These are phyloP conservation scores for Donacobius atricapilla DNA, from an alignment of 2,113 vertebrate species.

Conservation along the genomic window DNA sequence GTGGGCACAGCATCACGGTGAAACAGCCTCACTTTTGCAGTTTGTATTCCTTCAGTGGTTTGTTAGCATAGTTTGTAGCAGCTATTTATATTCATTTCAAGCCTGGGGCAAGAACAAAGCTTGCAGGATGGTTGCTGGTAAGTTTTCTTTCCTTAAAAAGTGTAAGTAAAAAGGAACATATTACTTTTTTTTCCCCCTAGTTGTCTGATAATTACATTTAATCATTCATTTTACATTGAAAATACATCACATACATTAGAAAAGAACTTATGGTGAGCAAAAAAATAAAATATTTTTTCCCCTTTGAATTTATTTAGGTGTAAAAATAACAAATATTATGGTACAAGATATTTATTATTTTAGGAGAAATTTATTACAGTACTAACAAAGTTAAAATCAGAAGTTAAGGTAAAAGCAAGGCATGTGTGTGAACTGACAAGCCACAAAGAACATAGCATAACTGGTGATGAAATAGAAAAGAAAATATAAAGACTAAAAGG, in stretches of 20 bases:
- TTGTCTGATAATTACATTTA: constrained; percentile 3
- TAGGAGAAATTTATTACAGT: not conserved
- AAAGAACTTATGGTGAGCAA: not conserved
- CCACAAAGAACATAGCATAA: not conserved
- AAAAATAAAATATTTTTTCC: not conserved
- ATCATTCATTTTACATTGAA: not conserved
- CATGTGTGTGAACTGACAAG: not conserved
- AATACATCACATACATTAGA: not conserved
- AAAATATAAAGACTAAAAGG: not conserved
- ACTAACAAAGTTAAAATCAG: constrained; percentile 25
- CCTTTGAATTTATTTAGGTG: not conserved
- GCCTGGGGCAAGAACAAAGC: constrained; percentile 5
- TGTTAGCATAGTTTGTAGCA: constrained; percentile 23
- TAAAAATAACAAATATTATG: not conserved
- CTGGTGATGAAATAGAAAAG: not conserved
- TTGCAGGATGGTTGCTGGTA: not conserved
- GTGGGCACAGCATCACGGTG: not conserved
- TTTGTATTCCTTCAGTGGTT: constrained; percentile 3
- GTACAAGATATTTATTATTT: constrained; percentile 4
- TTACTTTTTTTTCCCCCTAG: not conserved
- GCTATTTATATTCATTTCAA: constrained; percentile 44
- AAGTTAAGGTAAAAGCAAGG: constrained; percentile 25
- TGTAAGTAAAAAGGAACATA: not conserved
- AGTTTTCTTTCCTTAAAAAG: constrained; percentile 6
- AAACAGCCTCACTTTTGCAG: not conserved